Evolutionary conservation across 2,797 vertebrate species (phyloP).

Genomic region (Diceros bicornis): DNA sequence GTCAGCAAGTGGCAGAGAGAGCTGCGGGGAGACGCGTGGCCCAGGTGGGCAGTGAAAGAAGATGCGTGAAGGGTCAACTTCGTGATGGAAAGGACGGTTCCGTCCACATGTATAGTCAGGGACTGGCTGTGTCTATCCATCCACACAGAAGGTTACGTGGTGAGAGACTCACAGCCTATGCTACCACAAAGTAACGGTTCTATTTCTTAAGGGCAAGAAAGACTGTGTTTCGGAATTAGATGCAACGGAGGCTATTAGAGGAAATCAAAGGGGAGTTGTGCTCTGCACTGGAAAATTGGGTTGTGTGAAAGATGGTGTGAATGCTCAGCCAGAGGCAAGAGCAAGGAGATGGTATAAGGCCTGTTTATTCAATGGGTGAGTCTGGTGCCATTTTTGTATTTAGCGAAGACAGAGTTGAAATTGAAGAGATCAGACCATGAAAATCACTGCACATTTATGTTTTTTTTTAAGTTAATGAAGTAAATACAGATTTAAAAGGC

Average conservation of each 20-base stretch:
- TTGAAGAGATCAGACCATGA: not conserved
- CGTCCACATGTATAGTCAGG: not conserved
- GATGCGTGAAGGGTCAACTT: not conserved
- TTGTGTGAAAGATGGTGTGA: not conserved
- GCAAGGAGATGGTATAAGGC: not conserved
- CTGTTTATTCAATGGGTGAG: slow-evolving; percentile 6
- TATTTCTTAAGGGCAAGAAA: slow-evolving; percentile 69
- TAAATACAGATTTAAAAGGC: slow-evolving; percentile 44
- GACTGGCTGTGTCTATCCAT: not conserved
- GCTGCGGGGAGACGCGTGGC: not conserved
- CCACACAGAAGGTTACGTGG: not conserved
- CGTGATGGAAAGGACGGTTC: not conserved
- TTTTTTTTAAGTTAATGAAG: slow-evolving; percentile 18
- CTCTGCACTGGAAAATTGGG: slow-evolving; percentile 58
- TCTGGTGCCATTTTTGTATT: rapidly evolving
- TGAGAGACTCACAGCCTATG: not conserved
- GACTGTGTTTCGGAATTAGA: not conserved
- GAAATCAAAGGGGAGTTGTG: slow-evolving; percentile 55
- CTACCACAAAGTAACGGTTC: not conserved
- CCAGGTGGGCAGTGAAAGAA: not conserved
- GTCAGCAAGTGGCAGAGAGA: slow-evolving; percentile 60
- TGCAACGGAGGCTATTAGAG: not conserved
- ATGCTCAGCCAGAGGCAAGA: not conserved
- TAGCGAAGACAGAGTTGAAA: not conserved
- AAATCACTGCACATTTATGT: not conserved